These are phyloP conservation scores for Megathymus violae DNA, from an alignment of 1,140 invertebrate species.

Conservation along the genomic window DNA sequence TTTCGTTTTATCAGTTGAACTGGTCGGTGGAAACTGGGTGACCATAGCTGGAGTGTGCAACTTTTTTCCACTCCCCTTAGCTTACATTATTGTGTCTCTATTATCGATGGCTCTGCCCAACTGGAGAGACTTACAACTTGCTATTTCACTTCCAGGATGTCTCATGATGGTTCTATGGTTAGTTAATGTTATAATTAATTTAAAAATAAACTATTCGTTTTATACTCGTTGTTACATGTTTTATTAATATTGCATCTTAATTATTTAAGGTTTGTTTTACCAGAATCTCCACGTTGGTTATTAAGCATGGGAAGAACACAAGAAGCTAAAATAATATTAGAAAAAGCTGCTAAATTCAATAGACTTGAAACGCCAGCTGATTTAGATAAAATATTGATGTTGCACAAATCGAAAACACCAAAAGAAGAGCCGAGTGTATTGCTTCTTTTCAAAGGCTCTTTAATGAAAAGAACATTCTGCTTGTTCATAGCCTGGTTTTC, in stretches of 20 bases:
- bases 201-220: neutral
- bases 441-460: constrained; percentile 85
- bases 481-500: constrained; percentile 89
- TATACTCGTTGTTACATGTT: constrained; percentile 3
- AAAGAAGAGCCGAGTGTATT: constrained; percentile 83
- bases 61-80: constrained; percentile 88
- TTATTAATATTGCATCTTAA: constrained; percentile 10
- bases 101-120: constrained; percentile 89
- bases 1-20: constrained; percentile 88
- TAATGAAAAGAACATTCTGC: constrained; percentile 87
- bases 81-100: constrained; percentile 89
- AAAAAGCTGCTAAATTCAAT: constrained; percentile 88
- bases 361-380: constrained; percentile 85
- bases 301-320: constrained; percentile 88
- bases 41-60: constrained; percentile 89
- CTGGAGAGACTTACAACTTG: constrained; percentile 89
- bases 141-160: constrained; percentile 88
- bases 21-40: constrained; percentile 90
- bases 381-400: constrained; percentile 86
- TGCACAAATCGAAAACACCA: constrained; percentile 60
- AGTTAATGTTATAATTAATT: constrained; percentile 41
- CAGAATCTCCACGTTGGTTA: constrained; percentile 94
- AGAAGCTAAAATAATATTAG: constrained; percentile 88
- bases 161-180: constrained; percentile 87
- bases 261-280: constrained; percentile 87